Conservation (phyloP, 2,888 invertebrate species). For the Aspidiotus rigidus region DNA sequence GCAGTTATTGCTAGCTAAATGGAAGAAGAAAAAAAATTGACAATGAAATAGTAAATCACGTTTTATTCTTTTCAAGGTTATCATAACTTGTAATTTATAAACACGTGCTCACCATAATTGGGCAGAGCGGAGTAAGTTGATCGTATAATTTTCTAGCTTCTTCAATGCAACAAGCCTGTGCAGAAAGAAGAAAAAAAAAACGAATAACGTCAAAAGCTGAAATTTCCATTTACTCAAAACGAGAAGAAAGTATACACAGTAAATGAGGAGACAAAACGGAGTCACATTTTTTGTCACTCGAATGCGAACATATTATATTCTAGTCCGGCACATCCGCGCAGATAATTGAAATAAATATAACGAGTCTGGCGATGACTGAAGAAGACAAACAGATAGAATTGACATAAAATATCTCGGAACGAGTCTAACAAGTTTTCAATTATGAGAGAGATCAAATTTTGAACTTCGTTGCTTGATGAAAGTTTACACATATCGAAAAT, state of each 20-base stretch:
- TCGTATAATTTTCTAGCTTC: constrained; percentile 95
- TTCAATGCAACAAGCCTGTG: constrained; percentile 84
- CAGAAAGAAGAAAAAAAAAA: not conserved
- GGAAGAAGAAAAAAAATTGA: not conserved
- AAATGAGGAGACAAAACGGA: no score
- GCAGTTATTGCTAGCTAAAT: constrained; percentile 71
- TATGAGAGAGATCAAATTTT: no score
- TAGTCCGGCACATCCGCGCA: no score
- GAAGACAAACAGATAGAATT: no score
- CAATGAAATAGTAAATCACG: not conserved
- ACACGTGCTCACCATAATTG: constrained; percentile 66
- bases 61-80: not conserved
- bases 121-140: constrained; percentile 91
- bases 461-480: no score
- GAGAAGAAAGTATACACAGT: not conserved
- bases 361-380: no score
- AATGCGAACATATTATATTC: no score
- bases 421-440: no score
- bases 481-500: no score
- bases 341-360: no score
- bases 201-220: not conserved
- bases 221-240: not conserved
- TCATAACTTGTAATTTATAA: not conserved
- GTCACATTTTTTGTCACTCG: no score
- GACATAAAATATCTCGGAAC: no score